A percentile compares a stretch with the other conserved stretches of the same genome.
phyloP scores from a whole-genome alignment of 37 sponge, comb jelly and placozoan species.

The Theonella swinhoei region DNA sequence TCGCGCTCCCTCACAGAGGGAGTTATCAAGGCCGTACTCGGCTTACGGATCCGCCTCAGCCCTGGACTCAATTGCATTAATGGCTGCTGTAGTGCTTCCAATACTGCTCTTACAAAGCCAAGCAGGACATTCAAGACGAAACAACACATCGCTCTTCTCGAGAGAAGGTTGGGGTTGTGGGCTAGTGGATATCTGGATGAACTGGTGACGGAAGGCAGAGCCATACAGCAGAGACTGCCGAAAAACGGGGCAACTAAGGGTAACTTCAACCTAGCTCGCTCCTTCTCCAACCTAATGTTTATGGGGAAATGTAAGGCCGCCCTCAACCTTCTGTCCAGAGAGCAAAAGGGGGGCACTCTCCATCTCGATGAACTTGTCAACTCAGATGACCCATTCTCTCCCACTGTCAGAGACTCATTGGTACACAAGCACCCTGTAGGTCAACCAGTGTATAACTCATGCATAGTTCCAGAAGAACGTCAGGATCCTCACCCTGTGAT shows the following conservation, averaged over 20 bases:
- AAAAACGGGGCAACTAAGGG: not conserved
- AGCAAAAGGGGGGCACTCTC: constrained; percentile 6
- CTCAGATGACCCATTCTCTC: not conserved
- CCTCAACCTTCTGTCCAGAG: constrained; percentile 14
- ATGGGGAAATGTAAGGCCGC: too few species aligned
- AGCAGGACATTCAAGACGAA: too few species aligned
- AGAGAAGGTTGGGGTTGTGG: too few species aligned
- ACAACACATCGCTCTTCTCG: too few species aligned
- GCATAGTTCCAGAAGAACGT: not conserved
- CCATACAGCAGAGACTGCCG: constrained; percentile 1
- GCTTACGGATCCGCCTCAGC: too few species aligned
- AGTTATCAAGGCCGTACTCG: too few species aligned
- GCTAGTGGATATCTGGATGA: constrained; percentile 10
- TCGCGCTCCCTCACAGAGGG: too few species aligned
- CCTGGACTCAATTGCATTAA: too few species aligned
- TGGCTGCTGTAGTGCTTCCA: too few species aligned
- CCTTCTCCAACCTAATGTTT: constrained; percentile 37
- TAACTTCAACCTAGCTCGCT: not conserved
- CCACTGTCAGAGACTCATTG: not conserved
- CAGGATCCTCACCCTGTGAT: not conserved
- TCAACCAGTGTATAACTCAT: not conserved
- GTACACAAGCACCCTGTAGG: constrained; percentile 19
- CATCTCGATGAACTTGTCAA: constrained; percentile 1
- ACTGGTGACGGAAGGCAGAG: constrained; percentile 12
- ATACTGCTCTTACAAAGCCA: too few species aligned